Evolutionary conservation across 2,797 vertebrate species (phyloP).

Genomic region (Pygocentrus nattereri): DNA sequence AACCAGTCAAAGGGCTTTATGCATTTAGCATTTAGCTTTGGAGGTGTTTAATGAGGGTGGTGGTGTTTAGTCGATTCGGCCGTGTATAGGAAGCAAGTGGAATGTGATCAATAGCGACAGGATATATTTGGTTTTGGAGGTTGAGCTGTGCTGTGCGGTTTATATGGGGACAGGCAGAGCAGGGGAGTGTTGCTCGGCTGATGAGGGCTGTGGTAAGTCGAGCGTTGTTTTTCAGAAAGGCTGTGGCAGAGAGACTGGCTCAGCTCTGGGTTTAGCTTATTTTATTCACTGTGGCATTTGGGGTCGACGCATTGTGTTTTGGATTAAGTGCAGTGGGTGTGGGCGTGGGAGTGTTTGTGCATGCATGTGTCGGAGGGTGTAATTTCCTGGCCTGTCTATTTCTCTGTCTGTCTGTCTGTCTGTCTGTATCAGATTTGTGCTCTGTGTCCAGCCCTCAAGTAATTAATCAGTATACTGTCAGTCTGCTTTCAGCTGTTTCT

Average conservation of each 20-base stretch:
- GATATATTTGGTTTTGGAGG: conserved; percentile 2
- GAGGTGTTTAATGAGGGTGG: not conserved
- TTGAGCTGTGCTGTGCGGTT: not conserved
- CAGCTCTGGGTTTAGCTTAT: too few species aligned
- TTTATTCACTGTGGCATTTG: conserved; percentile 11
- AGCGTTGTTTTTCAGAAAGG: conserved; percentile 11
- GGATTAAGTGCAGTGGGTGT: conserved; percentile 7
- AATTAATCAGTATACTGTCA: not conserved
- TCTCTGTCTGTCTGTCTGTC: not conserved
- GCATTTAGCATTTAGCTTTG: not conserved
- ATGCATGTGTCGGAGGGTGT: conserved; percentile 5
- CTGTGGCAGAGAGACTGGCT: conserved; percentile 3
- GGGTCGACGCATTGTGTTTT: not conserved
- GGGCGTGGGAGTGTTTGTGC: not conserved
- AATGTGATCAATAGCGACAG: not conserved
- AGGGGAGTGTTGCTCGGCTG: not conserved
- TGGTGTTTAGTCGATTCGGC: not conserved
- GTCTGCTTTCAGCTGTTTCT: not conserved
- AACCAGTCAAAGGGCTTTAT: too few species aligned
- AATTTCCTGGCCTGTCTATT: not conserved
- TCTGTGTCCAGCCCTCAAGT: not conserved
- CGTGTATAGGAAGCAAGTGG: not conserved
- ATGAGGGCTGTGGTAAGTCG: not conserved
- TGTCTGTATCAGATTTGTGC: not conserved
- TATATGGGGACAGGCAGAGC: not conserved